Evolutionary conservation across 2,797 vertebrate species (phyloP), one percentile per base, ranked within the genome.

Genomic region (Carapus acus): DNA sequence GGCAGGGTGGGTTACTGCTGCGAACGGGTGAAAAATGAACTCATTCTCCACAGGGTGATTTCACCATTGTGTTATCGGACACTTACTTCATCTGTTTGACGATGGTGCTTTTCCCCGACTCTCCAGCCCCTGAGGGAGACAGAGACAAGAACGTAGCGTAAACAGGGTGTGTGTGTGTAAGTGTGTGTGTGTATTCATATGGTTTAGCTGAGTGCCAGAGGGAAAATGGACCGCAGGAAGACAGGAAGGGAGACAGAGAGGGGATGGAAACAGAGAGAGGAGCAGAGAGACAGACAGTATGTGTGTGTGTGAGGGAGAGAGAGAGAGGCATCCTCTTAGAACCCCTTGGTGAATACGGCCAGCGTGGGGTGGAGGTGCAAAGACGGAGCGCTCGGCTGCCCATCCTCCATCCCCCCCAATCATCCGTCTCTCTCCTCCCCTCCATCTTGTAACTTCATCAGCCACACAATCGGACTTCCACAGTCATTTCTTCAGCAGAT

Each of bases 51-150:
- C 49, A 46, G 64, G 49, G 38, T 73, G 71, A 78, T 76, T 74
- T 62, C 77, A 75, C 69, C 69, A 58, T 77, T 77, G n/a, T n/a
- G 41, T 70, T 67, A 58, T 73, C 49, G 18, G 53, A 65, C 78
- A 93, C 94, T 96, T 89, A 98, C 95, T 97, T 98, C 95, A 98
- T 98, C 78, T 98, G 95, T 91, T 97, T 98, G 82, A 98, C 95
- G 86, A 98, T 98, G 87, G 95, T 97, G 89, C 95, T 97, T 83
- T 98, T 98, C 42, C 95, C 95, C 49, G 95, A 98, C 83, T 98
- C 95, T 57, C 95, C 95, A 69, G 94, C 95, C 85, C 94, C 95
- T 97, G 92, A 85, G 68, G 73, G 71, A 83, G 75, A 76, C 55
- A 65, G 64, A 13, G 74, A 66, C 62, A 71, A 62, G 44, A 65